A percentile compares a stretch with the other conserved stretches of the same genome.
These are phyloP conservation scores for Sepiola atlantica DNA, from an alignment of 2,888 invertebrate species.

Conservation along the genomic window DNA sequence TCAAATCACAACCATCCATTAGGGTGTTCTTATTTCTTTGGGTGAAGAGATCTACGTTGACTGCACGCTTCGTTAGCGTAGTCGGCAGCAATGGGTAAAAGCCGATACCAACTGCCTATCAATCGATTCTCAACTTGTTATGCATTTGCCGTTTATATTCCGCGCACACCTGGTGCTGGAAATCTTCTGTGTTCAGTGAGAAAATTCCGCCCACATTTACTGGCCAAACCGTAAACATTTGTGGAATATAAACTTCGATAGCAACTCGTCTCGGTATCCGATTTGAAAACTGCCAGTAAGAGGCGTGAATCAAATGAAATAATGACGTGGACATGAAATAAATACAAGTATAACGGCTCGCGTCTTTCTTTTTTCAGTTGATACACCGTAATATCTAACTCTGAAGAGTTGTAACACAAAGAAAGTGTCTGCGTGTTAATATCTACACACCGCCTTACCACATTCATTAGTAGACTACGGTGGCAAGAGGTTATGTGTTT, in stretches of 20 bases:
- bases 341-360: background rate
- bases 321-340: background rate
- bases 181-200: background rate
- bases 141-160: conserved; percentile 19
- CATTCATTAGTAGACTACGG: too few species aligned
- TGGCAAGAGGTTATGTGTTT: too few species aligned
- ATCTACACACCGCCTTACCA: too few species aligned
- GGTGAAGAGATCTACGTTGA: background rate
- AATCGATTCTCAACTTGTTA: background rate
- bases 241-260: background rate
- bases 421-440: too few species aligned
- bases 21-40: background rate
- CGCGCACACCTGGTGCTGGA: background rate
- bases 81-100: background rate
- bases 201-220: background rate
- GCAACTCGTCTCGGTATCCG: background rate
- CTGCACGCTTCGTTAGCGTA: background rate
- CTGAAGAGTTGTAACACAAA: too few species aligned
- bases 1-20: background rate
- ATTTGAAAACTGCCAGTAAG: background rate
- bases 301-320: too few species aligned
- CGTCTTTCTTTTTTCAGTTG: too few species aligned
- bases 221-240: background rate
- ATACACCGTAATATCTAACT: too few species aligned
- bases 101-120: background rate